Evolutionary conservation across 2,113 vertebrate species (phyloP), one percentile per base, ranked within the genome.

Genomic region (Theristicus caerulescens): DNA sequence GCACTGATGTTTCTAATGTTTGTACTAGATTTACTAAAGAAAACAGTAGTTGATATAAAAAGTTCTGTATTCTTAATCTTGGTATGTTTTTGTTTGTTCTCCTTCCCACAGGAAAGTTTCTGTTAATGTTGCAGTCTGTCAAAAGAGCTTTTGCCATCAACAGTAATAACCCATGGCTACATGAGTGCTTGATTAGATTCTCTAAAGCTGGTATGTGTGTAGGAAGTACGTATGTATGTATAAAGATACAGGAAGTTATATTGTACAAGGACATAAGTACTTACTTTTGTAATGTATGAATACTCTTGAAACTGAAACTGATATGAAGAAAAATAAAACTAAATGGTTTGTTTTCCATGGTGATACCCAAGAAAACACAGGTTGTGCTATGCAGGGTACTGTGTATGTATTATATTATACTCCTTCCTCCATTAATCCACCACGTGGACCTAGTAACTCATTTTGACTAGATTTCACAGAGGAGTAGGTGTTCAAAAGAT

Each of bases 181-280:
- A 98, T 22, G 98, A 98, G 92, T 98, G 98, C 96, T 97, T 98
- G 97, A 98, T 98, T 97, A 98, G 96, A 61, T 98, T 98, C 96
- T 98, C 98, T 92, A 98, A 98, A 96, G 97, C 97, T 81, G 98
- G 98, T 98, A 97, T 59, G 97, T 98, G 71, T 91, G 47, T 86
- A 88, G 79, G 38, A 89, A 87, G 26, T 84, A 44, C 2, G 0
- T 52, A 19, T 7, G 15, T 73, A 27, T 69, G 74, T 77, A 21
- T 86, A 80, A 74, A 78, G 47, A 32, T 67, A n/a, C 1, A 59
- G 59, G 61, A 89, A 58, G 54, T 65, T 93, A 13, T 18, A 11
- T 32, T 84, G 44, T 72, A 38, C 19, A 34, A 38, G n/a, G 32
- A 29, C 11, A 9, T 57, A 81, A 51, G 32, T 49, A 38, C 3